These are phyloP conservation scores for Caerostris darwini DNA, from an alignment of 1,140 invertebrate species.

Conservation along the genomic window DNA sequence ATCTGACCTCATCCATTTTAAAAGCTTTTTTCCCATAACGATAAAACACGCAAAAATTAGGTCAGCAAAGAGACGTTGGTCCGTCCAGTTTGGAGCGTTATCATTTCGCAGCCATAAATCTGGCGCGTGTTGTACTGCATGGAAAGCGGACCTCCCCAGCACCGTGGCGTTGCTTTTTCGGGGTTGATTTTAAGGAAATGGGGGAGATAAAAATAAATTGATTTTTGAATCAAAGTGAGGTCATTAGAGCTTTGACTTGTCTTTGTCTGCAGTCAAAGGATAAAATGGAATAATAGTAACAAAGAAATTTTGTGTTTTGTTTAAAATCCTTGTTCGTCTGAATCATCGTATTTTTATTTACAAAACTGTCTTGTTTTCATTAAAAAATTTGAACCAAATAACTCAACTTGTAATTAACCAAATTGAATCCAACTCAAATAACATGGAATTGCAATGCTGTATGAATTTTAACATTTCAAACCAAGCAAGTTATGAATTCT, in stretches of 20 bases:
- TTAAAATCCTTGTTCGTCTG: too few species aligned
- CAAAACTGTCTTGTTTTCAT: too few species aligned
- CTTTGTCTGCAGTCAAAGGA: too few species aligned
- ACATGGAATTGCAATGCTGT: too few species aligned
- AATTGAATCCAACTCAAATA: too few species aligned
- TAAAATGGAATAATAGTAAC: too few species aligned
- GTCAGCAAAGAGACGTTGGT: neutral
- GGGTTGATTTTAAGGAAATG: neutral
- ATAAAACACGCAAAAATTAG: conserved; percentile 32
- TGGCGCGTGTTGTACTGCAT: neutral
- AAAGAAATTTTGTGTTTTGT: too few species aligned
- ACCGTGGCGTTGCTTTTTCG: neutral
- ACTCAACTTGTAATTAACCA: too few species aligned
- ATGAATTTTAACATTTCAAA: too few species aligned
- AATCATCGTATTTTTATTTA: too few species aligned
- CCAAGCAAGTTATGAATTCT: too few species aligned
- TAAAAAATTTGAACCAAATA: too few species aligned
- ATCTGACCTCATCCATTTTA: conserved; percentile 25
- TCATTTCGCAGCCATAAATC: conserved; percentile 1
- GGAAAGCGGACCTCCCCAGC: neutral
- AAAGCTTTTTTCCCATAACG: neutral
- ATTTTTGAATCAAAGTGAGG: neutral
- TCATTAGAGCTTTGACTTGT: neutral
- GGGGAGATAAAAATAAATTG: conserved; percentile 8
- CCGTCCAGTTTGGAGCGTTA: conserved; percentile 19